These are phyloP conservation scores for Cantharis lateralis DNA, from an alignment of 2,888 invertebrate species.

Conservation along the genomic window DNA sequence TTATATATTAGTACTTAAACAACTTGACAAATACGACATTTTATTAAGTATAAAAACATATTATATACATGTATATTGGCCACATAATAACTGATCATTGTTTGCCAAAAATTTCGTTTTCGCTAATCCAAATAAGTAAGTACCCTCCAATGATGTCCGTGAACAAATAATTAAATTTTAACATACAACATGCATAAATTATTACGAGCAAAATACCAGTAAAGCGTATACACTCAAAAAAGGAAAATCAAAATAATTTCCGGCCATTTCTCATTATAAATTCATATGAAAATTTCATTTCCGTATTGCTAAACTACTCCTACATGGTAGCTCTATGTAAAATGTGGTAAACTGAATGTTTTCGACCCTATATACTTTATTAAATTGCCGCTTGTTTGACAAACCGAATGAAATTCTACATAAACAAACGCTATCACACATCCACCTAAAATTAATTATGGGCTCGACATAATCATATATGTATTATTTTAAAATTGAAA, in stretches of 20 bases:
- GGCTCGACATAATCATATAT: not conserved
- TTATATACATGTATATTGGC: not conserved
- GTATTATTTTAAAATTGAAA: not conserved
- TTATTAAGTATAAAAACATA: not conserved
- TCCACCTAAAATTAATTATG: not conserved
- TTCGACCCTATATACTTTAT: constrained; percentile 11
- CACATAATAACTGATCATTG: not conserved
- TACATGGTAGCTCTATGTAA: constrained; percentile 6
- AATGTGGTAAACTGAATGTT: constrained; percentile 16
- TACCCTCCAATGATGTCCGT: not conserved
- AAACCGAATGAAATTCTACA: constrained; percentile 5
- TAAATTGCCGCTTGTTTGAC: constrained; percentile 16
- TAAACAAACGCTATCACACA: constrained; percentile 4
- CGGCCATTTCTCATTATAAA: constrained; percentile 14
- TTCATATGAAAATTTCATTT: constrained; percentile 18
- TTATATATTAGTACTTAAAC: not conserved
- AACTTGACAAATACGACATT: not conserved
- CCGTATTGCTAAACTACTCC: constrained; percentile 9
- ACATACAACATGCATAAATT: not conserved
- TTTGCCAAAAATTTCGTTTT: not conserved
- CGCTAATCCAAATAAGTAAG: not conserved
- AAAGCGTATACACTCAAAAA: not conserved
- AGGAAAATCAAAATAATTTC: not conserved
- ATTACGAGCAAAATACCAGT: not conserved
- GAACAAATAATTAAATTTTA: not conserved